Evolutionary conservation across 2,797 vertebrate genomes (phyloP).

Genomic region (Buphagus erythrorhynchus): DNA sequence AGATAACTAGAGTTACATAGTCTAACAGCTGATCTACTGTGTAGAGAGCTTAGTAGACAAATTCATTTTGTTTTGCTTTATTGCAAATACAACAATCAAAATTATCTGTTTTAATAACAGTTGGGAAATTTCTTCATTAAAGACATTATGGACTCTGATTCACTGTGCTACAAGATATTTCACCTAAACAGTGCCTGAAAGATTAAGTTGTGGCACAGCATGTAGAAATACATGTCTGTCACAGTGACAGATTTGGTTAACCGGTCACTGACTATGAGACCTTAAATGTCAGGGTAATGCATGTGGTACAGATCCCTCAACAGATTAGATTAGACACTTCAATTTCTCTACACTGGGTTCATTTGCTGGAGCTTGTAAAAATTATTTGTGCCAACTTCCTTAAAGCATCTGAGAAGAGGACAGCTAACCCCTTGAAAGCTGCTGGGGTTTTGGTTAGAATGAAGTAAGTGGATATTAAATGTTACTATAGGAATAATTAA

Average conservation of each 20-base stretch:
- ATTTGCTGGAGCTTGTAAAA: constrained; percentile 24
- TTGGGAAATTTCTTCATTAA: constrained; percentile 3
- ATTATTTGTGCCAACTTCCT: constrained; percentile 28
- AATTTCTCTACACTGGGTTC: neutral
- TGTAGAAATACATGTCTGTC: constrained; percentile 42
- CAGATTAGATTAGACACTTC: constrained; percentile 52
- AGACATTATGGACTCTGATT: neutral
- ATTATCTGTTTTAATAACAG: neutral
- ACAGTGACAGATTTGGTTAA: constrained; percentile 52
- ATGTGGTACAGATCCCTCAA: constrained; percentile 30
- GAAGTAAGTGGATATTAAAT: neutral
- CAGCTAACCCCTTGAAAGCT: neutral
- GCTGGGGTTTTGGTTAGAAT: neutral
- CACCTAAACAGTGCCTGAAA: neutral
- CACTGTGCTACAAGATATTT: neutral
- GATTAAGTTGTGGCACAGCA: constrained; percentile 31
- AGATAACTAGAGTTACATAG: neutral
- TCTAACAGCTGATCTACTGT: constrained; percentile 14
- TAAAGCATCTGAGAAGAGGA: neutral
- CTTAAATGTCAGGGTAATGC: constrained; percentile 49
- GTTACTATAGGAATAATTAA: neutral
- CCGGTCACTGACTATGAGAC: constrained; percentile 28
- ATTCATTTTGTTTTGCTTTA: neutral
- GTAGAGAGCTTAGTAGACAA: neutral
- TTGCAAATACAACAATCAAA: constrained; percentile 21